phyloP scores from a whole-genome alignment of 2,113 vertebrate species.

The Hippocampus abdominalis region DNA sequence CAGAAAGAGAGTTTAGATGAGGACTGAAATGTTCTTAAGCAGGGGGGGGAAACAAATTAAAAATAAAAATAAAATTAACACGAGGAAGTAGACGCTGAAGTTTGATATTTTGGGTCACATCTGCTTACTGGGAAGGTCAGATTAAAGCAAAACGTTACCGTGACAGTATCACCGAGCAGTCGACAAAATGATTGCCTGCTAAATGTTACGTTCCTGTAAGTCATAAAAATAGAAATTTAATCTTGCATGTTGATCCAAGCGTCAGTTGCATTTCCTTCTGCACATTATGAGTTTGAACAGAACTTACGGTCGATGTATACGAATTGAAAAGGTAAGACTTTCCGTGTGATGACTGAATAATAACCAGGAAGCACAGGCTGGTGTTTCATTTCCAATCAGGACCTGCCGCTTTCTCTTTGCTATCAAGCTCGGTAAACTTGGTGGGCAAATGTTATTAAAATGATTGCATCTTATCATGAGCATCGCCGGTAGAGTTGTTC shows the following conservation, averaged over 20 bases:
- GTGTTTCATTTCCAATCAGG: conserved; percentile 54
- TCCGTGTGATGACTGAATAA: conserved; percentile 61
- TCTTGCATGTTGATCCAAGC: conserved; percentile 78
- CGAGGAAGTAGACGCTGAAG: background rate
- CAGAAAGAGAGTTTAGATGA: conserved; percentile 9
- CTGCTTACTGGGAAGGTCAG: conserved; percentile 45
- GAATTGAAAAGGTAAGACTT: conserved; percentile 48
- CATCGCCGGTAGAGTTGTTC: background rate
- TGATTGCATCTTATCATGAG: conserved; percentile 16
- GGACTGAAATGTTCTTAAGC: background rate
- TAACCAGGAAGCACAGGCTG: conserved; percentile 58
- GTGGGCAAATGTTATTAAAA: conserved; percentile 19
- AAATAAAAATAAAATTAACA: background rate
- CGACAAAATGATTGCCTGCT: conserved; percentile 59
- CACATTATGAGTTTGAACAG: conserved; percentile 75
- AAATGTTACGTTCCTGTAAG: conserved; percentile 67
- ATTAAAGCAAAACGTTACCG: conserved; percentile 45
- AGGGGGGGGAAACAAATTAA: background rate
- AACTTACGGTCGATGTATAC: conserved; percentile 66
- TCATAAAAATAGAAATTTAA: conserved; percentile 82
- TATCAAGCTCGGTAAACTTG: conserved; percentile 10
- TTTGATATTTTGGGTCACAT: background rate
- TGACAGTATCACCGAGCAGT: conserved; percentile 45
- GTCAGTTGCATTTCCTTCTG: conserved; percentile 70
- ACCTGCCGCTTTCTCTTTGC: conserved; percentile 24